A percentile compares a stretch with the other conserved stretches of the same genome.
Conservation (phyloP, 1,140 invertebrate species). For the Dufourea novaeangliae region DNA sequence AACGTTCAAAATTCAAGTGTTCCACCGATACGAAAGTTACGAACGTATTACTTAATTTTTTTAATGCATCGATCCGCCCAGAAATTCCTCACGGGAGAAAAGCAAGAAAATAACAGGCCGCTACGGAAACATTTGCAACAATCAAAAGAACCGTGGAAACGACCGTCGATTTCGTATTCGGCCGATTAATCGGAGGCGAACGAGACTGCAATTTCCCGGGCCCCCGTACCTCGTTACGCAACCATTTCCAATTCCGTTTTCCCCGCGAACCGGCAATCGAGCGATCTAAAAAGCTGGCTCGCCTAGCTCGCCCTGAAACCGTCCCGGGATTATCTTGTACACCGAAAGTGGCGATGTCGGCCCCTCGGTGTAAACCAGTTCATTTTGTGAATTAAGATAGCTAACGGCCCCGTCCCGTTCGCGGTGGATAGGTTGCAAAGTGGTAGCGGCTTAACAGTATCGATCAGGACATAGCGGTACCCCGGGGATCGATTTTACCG, state of each 20-base stretch:
- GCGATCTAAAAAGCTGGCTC: not conserved
- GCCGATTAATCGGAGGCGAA: not conserved
- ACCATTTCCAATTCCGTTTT: not conserved
- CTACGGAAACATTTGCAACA: not conserved
- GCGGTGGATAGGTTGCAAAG: slow-evolving; percentile 21
- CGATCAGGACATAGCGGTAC: slow-evolving; percentile 51
- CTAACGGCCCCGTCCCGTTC: not conserved
- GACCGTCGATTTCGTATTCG: not conserved
- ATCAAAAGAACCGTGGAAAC: not conserved
- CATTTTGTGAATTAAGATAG: slow-evolving; percentile 43
- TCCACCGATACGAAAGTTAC: no score
- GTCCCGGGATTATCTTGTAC: not conserved
- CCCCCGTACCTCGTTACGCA: not conserved
- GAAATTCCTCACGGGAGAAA: no score
- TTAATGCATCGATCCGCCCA: no score
- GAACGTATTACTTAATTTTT: no score
- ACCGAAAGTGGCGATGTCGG: not conserved
- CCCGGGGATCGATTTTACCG: slow-evolving; percentile 36
- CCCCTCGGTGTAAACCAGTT: not conserved
- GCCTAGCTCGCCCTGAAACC: no score
- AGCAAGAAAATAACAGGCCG: no score
- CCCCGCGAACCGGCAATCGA: not conserved
- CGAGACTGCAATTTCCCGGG: not conserved
- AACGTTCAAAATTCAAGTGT: no score
- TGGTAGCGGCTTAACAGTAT: slow-evolving; percentile 45